Percentiles rank a stretch among this genome's conserved stretches.
phyloP scores from a whole-genome alignment of 2,113 vertebrate species.

The Neomonachus schauinslandi region DNA sequence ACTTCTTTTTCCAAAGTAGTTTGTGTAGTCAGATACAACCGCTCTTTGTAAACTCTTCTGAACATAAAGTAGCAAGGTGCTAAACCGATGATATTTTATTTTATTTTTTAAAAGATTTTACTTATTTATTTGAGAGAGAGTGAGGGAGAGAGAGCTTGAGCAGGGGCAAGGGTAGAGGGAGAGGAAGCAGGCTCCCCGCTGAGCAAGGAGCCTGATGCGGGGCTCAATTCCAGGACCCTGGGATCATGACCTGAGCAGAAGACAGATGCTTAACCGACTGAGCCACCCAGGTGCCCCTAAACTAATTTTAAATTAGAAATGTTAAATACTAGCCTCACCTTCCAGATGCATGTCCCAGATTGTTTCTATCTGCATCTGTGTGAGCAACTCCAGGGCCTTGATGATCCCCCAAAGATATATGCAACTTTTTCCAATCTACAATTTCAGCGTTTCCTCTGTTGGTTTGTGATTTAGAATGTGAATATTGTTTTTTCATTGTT shows the following conservation, averaged over 20 bases:
- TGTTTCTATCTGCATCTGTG: not conserved
- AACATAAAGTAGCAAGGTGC: not conserved
- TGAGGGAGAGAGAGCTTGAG: not conserved
- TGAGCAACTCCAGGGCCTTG: not conserved
- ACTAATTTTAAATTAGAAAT: not conserved
- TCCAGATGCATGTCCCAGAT: not conserved
- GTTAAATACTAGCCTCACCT: not conserved
- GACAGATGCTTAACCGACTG: not conserved
- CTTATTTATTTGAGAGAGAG: not conserved
- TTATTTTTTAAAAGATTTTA: not conserved
- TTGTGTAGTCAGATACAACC: not conserved
- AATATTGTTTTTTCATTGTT: not conserved
- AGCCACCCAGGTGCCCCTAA: not conserved
- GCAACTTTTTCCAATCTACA: not conserved
- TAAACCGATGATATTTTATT: not conserved
- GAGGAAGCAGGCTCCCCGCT: not conserved
- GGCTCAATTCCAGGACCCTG: not conserved
- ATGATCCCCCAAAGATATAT: not conserved
- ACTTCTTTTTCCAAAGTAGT: not conserved
- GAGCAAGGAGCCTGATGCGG: not conserved
- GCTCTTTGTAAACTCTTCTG: not conserved
- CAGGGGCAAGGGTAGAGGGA: not conserved
- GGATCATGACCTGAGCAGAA: not conserved
- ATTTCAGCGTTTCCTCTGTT: not conserved
- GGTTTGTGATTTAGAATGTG: not conserved